These are phyloP conservation scores for Drosophila grimshawi DNA, from an alignment of 1,140 invertebrate genomes.

Conservation along the genomic window DNA sequence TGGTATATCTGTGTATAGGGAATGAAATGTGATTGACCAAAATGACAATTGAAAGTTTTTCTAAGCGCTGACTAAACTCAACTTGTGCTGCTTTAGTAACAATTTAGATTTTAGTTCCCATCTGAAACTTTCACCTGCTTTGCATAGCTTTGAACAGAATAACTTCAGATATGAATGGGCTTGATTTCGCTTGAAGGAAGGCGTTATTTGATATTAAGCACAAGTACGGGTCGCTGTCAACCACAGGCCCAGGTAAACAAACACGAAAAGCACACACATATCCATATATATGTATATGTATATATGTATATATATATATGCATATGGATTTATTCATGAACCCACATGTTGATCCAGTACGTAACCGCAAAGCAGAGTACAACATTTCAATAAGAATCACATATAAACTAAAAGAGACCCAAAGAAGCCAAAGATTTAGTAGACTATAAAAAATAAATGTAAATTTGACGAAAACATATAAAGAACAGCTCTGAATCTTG, in stretches of 20 bases:
- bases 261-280: constrained; percentile 24
- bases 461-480: constrained; percentile 10
- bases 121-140: constrained; percentile 40
- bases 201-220: constrained; percentile 67
- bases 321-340: constrained; percentile 40
- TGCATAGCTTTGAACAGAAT: constrained; percentile 16
- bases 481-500: background rate
- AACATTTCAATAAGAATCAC: constrained; percentile 47
- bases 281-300: background rate
- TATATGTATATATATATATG: background rate
- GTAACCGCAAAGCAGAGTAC: constrained; percentile 55
- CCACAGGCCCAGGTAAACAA: constrained; percentile 44
- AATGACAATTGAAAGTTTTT: background rate
- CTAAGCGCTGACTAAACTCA: background rate
- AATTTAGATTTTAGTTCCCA: background rate
- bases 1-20: background rate
- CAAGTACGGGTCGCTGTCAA: constrained; percentile 61
- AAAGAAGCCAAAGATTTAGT: constrained; percentile 38
- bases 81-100: background rate
- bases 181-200: constrained; percentile 9
- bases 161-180: constrained; percentile 1
- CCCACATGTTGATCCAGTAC: constrained; percentile 40
- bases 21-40: constrained; percentile 3
- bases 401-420: background rate
- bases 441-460: constrained; percentile 15